Evolutionary conservation across 2,888 invertebrate species (phyloP).

Genomic region (Formica aserva): DNA sequence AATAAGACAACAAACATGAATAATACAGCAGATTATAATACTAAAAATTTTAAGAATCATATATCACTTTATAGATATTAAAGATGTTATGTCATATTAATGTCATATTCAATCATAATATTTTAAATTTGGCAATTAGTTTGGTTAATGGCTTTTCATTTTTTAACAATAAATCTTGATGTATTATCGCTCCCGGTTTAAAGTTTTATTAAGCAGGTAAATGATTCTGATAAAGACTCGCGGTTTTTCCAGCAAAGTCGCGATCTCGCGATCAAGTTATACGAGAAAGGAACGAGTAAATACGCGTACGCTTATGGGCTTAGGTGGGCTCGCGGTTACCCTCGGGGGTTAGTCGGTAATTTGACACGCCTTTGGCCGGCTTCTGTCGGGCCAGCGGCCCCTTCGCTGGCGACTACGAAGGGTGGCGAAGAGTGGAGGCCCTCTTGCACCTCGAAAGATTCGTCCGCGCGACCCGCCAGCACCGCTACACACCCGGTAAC

Average conservation of each 20-base stretch:
- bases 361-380: constrained; percentile 84
- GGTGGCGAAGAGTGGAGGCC: constrained; percentile 78
- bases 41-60: neutral
- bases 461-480: constrained; percentile 61
- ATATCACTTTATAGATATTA: neutral
- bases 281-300: constrained; percentile 67
- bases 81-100: neutral
- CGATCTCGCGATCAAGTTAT: constrained; percentile 71
- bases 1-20: neutral
- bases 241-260: constrained; percentile 61
- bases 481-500: constrained; percentile 60
- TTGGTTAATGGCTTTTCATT: neutral
- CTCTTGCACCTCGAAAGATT: constrained; percentile 75
- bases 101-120: neutral
- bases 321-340: constrained; percentile 82
- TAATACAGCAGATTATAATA: neutral
- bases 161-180: neutral
- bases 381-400: constrained; percentile 86
- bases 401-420: constrained; percentile 67
- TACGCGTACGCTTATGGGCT: constrained; percentile 79
- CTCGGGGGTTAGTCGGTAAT: constrained; percentile 82
- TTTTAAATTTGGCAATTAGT: neutral
- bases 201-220: constrained; percentile 29
- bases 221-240: neutral
- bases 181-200: neutral